Conservation (phyloP, 2,113 vertebrate genomes). For the Ceyx margarethae region DNA sequence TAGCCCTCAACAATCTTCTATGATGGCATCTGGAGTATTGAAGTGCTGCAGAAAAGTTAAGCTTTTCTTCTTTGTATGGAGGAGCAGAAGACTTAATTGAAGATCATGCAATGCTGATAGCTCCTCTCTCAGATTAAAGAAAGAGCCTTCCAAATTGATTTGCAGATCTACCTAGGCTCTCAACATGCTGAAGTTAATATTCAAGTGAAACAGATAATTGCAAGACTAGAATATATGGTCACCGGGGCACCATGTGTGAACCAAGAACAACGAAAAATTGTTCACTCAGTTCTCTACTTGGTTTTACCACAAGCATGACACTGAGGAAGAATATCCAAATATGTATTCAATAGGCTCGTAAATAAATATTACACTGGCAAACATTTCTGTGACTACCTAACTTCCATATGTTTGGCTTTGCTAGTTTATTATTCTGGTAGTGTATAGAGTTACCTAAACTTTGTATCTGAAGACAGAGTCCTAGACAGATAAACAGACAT, state of each 20-base stretch:
- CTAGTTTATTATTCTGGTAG: not conserved
- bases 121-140: not conserved
- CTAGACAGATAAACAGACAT: conserved; percentile 47
- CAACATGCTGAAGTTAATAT: not conserved
- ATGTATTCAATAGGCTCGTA: not conserved
- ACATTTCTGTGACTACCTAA: not conserved
- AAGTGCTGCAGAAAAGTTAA: not conserved
- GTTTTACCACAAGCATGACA: not conserved
- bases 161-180: not conserved
- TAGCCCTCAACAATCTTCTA: not conserved
- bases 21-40: not conserved
- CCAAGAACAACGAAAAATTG: not conserved
- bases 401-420: not conserved
- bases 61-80: not conserved
- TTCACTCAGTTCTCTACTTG: not conserved
- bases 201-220: not conserved
- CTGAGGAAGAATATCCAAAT: not conserved
- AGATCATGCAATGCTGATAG: not conserved
- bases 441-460: not conserved
- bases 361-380: not conserved
- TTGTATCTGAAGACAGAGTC: not conserved
- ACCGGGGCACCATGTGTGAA: not conserved
- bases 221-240: not conserved
- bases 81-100: not conserved
- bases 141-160: not conserved